Base-by-base conservation (phyloP, 2,797 vertebrate species). In the Mustela erminea region DNA sequence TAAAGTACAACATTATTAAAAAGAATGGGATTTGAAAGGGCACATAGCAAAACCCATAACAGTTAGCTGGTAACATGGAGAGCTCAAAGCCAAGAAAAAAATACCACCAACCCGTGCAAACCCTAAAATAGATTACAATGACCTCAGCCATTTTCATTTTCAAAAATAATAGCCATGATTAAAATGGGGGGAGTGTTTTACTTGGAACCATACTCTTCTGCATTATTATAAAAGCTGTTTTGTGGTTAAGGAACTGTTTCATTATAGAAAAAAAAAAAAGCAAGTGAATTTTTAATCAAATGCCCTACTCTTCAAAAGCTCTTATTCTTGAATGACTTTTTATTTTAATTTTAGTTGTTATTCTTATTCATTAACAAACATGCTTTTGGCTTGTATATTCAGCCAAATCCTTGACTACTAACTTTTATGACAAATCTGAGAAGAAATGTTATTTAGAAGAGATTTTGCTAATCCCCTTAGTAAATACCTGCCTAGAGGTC, bases 111-210 rank as follows among this genome's bases (percentile, higher is more conserved):
- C 94, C 88, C 95, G 66, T 95, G 97, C 96, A 98, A 98, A 98
- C 84, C 96, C 92, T 93, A 98, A 98, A 96, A 72, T 70, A 98
- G 98, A 98, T 97, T 97, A 97, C 97, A 98, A 96, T 97, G 97
- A 98, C 97, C 97, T 98, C 97, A 97, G 95, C 68, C 97, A 98
- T 98, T 97, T 98, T 97, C 91, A 95, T 98, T 98, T 96, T 97
- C 91, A 97, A 97, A 98, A 98, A 97, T 98, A 98, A 98, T 98
- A 97, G 96, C 92, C 68, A 68, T 98, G 96, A 98, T 98, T 97
- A 98, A 98, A 96, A 97, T 81, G 86, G 96, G 90, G 97, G 80
- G 62, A 93, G 54, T 12, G 91, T 97, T 98, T 98, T 97, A 88
- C 91, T 98, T 90, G 3, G 95, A 95, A 89, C 32, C 25, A 52